Percentiles rank a stretch among this genome's conserved stretches.
Evolutionary conservation across 2,797 vertebrate genomes (phyloP).

Genomic region (Gobio occitaniae): DNA sequence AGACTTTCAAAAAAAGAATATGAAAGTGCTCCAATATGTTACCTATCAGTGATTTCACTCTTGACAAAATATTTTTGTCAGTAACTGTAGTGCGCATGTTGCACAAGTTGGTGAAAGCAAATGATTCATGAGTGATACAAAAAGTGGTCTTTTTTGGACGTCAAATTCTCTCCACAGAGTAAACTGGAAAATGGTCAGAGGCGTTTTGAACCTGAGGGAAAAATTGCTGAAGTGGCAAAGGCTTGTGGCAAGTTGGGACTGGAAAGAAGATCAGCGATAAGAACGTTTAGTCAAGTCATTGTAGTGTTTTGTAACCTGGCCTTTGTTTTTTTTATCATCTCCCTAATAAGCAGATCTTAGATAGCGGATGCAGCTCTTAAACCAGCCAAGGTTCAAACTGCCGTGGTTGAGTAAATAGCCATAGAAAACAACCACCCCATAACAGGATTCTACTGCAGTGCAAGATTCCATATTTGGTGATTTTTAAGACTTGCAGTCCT

Average conservation of each 20-base stretch:
- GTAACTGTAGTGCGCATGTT: not conserved
- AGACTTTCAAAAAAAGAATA: not conserved
- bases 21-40: not conserved
- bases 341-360: slow-evolving; percentile 67
- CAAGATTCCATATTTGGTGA: slow-evolving; percentile 79
- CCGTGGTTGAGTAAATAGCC: slow-evolving; percentile 73
- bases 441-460: slow-evolving; percentile 48
- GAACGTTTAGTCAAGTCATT: slow-evolving; percentile 60
- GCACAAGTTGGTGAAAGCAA: not conserved
- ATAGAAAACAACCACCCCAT: slow-evolving; percentile 46
- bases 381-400: slow-evolving; percentile 78
- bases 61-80: not conserved
- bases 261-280: slow-evolving; percentile 60
- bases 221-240: not conserved
- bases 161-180: not conserved
- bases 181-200: not conserved
- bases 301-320: slow-evolving; percentile 52
- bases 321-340: slow-evolving; percentile 64
- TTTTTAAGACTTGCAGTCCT: slow-evolving; percentile 64
- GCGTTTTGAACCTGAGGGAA: not conserved
- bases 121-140: not conserved
- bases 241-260: slow-evolving; percentile 46
- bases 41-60: not conserved
- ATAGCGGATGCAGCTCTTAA: slow-evolving; percentile 68
- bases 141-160: not conserved